Evolutionary conservation across 23 tunicate species (phyloP), one percentile per base, ranked within the genome.

Genomic region (Styela clava): DNA sequence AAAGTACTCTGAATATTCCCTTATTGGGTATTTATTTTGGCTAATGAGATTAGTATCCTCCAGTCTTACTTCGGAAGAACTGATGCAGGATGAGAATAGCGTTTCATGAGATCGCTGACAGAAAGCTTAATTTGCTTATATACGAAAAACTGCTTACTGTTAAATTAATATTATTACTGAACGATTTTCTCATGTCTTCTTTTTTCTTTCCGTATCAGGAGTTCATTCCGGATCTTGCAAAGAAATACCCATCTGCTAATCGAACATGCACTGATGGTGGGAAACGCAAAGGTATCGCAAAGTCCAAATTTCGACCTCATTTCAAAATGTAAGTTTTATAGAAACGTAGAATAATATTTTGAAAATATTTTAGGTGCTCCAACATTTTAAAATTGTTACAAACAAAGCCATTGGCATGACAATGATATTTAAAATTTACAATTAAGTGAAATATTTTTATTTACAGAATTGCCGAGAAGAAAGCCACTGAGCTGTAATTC

Each of bases 221-320:
- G 0, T 36, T 76, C 1, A 9, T 76, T 12, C 81, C 81, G 64
- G 65, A 29, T 19, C 31, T 76, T 21, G 27, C 64, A 23, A 23
- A 25, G 26, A 76, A 76, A 52, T 76, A 76, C 26, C 64, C 64
- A 18, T 9, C 29, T 26, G 12, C 80, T 2, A 36, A 34, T 24
- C 80, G 80, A 3, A 31, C 80, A 16, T 74, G 80, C 63, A 27
- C 26, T 19, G 31, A 74, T 3, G 31, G 23, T 36, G 64, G 64
- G 19, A 51, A 36, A 25, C 26, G 80, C 7, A 74, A n/a, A 21
- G 80, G 80, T 9, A 24, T 5, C 3, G 63, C 80, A 19, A n/a
- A 74, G 28, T 23, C 28, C 19, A 74, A 51, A 27, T 74, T 74
- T 35, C 80, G 37, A 2, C 80, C 80, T 3, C 80, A 51, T 27